Base-by-base conservation (phyloP, 2,888 invertebrate genomes). In the Lithophane socia region DNA sequence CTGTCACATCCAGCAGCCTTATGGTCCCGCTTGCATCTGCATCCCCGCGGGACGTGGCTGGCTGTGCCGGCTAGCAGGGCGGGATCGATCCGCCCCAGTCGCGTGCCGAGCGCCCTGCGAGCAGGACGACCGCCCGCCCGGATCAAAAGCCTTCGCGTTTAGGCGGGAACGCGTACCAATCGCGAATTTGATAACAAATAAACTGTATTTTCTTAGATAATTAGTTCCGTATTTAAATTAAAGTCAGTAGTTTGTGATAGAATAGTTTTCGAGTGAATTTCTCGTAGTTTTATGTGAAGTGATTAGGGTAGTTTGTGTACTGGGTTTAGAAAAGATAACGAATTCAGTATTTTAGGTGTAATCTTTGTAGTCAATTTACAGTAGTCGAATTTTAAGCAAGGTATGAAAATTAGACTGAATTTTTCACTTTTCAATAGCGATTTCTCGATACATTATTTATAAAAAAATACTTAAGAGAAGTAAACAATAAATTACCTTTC, bases 1-100 rank as follows among this genome's bases (percentile, higher is more conserved):
- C 29, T 77, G 84, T 60, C 92, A 87, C 89, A 91, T 94, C 93
- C 80, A 94, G 93, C 67, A 74, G 56, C 29, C 13, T 73, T 83
- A 86, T 85, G 77, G 76, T 75, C 79, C 87, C 90, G 89, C 92
- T 88, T 94, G 95, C 95, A 96, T 94, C 95, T 95, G 96, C 96
- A 96, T 96, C 96, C 96, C 96, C 94, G 94, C 95, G 95, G 95
- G 95, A 95, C 91, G 88, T 88, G 82, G 86, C 84, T 89, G 90
- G 91, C 82, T 88, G 88, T 90, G 87, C 89, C 88, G 89, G 88
- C 88, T 88, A 83, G 86, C 90, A 92, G 93, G 94, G 94, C 92
- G 93, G 93, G 92, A 94, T 95, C 94, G 94, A 94, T 95, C 94
- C 93, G 92, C 93, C 94, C 95, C 95, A 96, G 96, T 95, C 94